Evolutionary conservation across 2,113 vertebrate genomes (phyloP).

Genomic region (Typhlomys cinereus): DNA sequence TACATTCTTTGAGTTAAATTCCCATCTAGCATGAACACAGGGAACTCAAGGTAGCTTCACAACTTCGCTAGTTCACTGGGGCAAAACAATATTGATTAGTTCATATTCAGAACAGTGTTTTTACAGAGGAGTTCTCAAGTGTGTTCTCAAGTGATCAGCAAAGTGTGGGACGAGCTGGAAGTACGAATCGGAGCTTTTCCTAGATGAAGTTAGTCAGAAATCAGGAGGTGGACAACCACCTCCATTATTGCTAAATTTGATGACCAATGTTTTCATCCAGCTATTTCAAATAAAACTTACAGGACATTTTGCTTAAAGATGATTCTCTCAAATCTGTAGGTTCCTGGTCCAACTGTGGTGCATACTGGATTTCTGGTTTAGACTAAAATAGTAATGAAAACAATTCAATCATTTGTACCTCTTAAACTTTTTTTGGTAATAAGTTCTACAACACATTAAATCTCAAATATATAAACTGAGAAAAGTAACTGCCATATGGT

Average conservation of each 20-base stretch:
- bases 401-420: slow-evolving; percentile 60
- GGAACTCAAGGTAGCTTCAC: not conserved
- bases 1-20: slow-evolving; percentile 42
- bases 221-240: not conserved
- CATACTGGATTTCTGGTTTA: slow-evolving; percentile 92
- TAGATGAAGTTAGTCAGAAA: not conserved
- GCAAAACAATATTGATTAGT: slow-evolving; percentile 11
- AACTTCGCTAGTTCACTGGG: not conserved
- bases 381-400: slow-evolving; percentile 86
- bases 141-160: not conserved
- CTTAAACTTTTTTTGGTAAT: slow-evolving; percentile 44
- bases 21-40: slow-evolving; percentile 8
- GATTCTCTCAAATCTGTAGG: slow-evolving; percentile 84
- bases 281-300: slow-evolving; percentile 85
- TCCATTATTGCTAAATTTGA: slow-evolving; percentile 28
- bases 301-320: slow-evolving; percentile 83
- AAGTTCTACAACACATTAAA: slow-evolving; percentile 59
- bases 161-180: slow-evolving; percentile 22
- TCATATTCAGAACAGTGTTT: slow-evolving; percentile 38
- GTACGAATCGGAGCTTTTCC: not conserved
- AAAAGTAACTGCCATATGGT: slow-evolving; percentile 53
- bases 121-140: not conserved
- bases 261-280: slow-evolving; percentile 23
- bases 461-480: slow-evolving; percentile 59
- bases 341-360: slow-evolving; percentile 89